A percentile compares a stretch with the other conserved stretches of the same genome.
These are phyloP conservation scores for Clarias fuscus DNA, from an alignment of 2,797 vertebrate species.

Conservation along the genomic window DNA sequence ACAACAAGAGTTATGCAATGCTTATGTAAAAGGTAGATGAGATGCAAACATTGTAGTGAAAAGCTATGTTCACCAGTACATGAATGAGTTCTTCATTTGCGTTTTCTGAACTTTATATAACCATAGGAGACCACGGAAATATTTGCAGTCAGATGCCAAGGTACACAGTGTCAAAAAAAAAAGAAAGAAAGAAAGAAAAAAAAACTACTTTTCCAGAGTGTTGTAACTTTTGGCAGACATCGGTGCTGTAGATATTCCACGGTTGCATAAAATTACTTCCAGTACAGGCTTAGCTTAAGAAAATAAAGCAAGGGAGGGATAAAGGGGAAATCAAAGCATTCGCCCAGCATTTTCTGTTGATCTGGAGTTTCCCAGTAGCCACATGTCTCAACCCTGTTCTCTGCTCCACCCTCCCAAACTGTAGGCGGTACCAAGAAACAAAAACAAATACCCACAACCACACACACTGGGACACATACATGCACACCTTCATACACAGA, in stretches of 20 bases:
- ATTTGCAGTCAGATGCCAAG: neutral
- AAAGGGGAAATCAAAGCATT: too few relatives aligned
- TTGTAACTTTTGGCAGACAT: constrained; percentile 29
- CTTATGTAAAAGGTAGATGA: too few relatives aligned
- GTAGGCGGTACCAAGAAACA: constrained; percentile 27
- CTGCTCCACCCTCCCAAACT: constrained; percentile 25
- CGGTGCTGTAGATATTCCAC: constrained; percentile 1
- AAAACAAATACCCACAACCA: constrained; percentile 33
- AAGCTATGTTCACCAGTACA: too few relatives aligned
- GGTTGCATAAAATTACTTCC: constrained; percentile 46
- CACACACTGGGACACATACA: neutral
- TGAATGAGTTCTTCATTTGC: too few relatives aligned
- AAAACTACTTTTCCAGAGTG: neutral
- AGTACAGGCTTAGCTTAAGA: constrained; percentile 16
- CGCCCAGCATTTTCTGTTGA: neutral
- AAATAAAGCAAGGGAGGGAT: constrained; percentile 15
- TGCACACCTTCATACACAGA: neutral
- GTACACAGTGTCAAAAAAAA: neutral
- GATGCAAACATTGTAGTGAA: too few relatives aligned
- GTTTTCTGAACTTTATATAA: too few relatives aligned
- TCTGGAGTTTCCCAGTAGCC: constrained; percentile 46
- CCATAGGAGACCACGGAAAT: too few relatives aligned
- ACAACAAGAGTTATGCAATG: too few relatives aligned
- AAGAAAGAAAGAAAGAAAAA: neutral
- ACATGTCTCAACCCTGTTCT: constrained; percentile 2